A percentile compares a stretch with the other conserved stretches of the same genome.
Conservation (phyloP, 2,113 vertebrate genomes). For the Hippopotamus amphibius region DNA sequence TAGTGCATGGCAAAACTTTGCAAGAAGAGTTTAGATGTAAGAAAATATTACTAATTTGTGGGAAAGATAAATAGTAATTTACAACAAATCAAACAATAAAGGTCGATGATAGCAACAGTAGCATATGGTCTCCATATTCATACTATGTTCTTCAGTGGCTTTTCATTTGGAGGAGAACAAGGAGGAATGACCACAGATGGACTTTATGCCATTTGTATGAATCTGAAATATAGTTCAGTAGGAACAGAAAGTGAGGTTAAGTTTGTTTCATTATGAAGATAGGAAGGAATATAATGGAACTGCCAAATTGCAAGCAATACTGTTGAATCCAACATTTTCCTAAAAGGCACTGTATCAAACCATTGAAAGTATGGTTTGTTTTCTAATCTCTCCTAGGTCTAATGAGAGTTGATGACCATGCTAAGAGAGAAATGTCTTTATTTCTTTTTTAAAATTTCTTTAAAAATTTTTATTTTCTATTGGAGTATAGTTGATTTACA, state of each 20-base stretch:
- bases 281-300: neutral
- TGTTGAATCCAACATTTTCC: neutral
- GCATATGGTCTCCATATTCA: neutral
- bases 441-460: neutral
- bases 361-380: neutral
- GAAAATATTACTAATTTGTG: conserved; percentile 22
- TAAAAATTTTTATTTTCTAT: no score
- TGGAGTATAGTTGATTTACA: neutral
- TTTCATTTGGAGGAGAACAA: conserved; percentile 1
- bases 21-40: neutral
- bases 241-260: neutral
- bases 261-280: neutral
- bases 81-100: neutral
- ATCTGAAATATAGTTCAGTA: neutral
- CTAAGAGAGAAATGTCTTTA: neutral
- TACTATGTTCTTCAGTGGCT: neutral
- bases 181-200: neutral
- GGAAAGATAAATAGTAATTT: neutral
- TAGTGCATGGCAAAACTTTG: neutral
- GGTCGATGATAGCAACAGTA: neutral
- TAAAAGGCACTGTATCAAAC: neutral
- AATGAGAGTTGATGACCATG: neutral
- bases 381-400: neutral
- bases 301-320: neutral
- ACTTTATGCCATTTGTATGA: neutral